Conservation (phyloP, 2,888 invertebrate genomes). For the Eupelmus urozonus region DNA sequence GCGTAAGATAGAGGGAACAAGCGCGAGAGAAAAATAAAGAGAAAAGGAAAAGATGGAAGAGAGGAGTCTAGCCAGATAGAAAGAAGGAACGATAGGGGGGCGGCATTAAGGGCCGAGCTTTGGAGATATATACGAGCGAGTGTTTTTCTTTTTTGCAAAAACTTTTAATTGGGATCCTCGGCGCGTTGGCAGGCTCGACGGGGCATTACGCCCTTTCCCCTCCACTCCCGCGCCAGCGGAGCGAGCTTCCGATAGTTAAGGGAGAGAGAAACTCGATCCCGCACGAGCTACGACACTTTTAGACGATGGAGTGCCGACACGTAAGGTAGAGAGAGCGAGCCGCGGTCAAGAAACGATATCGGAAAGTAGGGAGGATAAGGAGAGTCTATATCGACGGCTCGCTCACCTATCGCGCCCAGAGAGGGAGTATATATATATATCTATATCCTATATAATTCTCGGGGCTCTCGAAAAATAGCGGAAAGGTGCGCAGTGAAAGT, state of each 20-base stretch:
- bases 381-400: too few species aligned
- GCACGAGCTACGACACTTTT: too few species aligned
- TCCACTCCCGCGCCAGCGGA: too few species aligned
- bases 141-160: slow-evolving; percentile 23
- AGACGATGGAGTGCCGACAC: too few species aligned
- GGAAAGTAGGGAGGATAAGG: slow-evolving; percentile 16
- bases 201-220: not conserved
- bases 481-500: not conserved
- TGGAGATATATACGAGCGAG: not conserved
- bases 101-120: slow-evolving; percentile 17
- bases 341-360: slow-evolving; percentile 8
- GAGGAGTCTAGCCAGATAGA: too few species aligned
- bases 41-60: not conserved
- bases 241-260: not conserved
- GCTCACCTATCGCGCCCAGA: too few species aligned
- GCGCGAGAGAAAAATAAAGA: not conserved
- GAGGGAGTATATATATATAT: too few species aligned
- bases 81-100: slow-evolving; percentile 13
- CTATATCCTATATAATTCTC: not conserved
- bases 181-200: not conserved
- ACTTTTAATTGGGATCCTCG: slow-evolving; percentile 52
- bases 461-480: slow-evolving; percentile 4
- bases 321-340: not conserved
- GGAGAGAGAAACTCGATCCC: slow-evolving; percentile 8
- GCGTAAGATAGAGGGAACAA: not conserved